phyloP scores from a whole-genome alignment of 2,888 invertebrate species.

The Neoascia interrupta region DNA sequence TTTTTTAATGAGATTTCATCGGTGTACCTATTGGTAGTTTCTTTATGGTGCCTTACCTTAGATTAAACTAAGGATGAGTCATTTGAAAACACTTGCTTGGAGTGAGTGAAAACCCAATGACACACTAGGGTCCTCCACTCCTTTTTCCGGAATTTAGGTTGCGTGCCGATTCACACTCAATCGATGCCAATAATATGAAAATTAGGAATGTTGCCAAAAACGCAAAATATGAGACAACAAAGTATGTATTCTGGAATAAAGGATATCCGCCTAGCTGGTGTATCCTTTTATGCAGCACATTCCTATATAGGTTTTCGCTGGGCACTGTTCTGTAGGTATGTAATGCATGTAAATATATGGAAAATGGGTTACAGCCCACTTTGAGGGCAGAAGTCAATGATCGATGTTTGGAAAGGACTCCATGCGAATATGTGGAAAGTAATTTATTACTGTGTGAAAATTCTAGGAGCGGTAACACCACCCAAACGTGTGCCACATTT shows the following conservation, averaged over 20 bases:
- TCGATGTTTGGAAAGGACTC: conserved; percentile 49
- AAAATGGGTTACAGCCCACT: conserved; percentile 51
- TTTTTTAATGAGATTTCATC: conserved; percentile 49
- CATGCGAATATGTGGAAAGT: conserved; percentile 20
- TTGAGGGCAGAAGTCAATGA: conserved; percentile 52
- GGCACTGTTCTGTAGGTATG: neutral
- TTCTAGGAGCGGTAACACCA: conserved; percentile 32
- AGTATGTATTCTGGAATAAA: too few species aligned
- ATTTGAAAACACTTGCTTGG: conserved; percentile 5
- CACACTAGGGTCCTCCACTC: conserved; percentile 10
- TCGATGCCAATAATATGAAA: conserved; percentile 49
- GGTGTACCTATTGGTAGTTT: neutral
- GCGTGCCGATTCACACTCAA: conserved; percentile 42
- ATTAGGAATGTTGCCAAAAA: conserved; percentile 59
- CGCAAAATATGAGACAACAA: conserved; percentile 11
- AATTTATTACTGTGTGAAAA: conserved; percentile 39
- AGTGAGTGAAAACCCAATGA: conserved; percentile 21
- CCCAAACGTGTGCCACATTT: conserved; percentile 25
- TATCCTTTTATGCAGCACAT: neutral
- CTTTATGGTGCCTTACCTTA: neutral
- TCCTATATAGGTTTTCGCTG: too few species aligned
- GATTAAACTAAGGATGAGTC: neutral
- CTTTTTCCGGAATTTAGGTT: conserved; percentile 20
- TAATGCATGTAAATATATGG: conserved; percentile 1
- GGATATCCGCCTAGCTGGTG: conserved; percentile 10